These are phyloP conservation scores for Glossosoma conforme DNA, from an alignment of 1,140 invertebrate species.

Conservation along the genomic window DNA sequence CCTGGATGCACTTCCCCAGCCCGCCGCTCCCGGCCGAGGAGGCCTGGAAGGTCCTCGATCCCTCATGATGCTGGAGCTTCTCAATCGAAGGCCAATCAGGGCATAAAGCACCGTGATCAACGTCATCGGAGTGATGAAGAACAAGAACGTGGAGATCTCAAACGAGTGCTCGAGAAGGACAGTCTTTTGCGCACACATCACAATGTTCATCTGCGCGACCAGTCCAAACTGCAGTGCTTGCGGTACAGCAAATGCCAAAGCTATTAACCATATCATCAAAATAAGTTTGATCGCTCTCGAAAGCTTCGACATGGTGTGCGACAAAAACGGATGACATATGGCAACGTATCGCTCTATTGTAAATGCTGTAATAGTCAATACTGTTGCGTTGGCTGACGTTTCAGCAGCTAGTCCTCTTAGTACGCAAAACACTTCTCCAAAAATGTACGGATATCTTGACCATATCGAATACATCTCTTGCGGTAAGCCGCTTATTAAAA, in stretches of 20 bases:
- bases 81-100: constrained; percentile 73
- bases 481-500: constrained; percentile 74
- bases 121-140: constrained; percentile 82
- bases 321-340: constrained; percentile 69
- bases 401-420: constrained; percentile 79
- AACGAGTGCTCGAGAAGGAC: constrained; percentile 69
- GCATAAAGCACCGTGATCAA: constrained; percentile 79
- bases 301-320: constrained; percentile 80
- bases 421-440: constrained; percentile 81
- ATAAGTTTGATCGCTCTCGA: constrained; percentile 70
- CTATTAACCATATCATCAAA: constrained; percentile 66
- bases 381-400: constrained; percentile 88
- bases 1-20: constrained; percentile 7
- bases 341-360: constrained; percentile 76
- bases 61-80: constrained; percentile 52
- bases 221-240: constrained; percentile 71
- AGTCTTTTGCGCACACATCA: constrained; percentile 55
- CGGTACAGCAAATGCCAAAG: constrained; percentile 72
- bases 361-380: constrained; percentile 80
- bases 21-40: background rate
- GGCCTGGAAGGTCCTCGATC: constrained; percentile 9
- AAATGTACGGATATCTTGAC: constrained; percentile 82
- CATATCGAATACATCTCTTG: constrained; percentile 85
- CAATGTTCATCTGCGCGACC: constrained; percentile 42
- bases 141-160: constrained; percentile 76